phyloP scores from a whole-genome alignment of 2,113 vertebrate species.

The Corythoichthys intestinalis region DNA sequence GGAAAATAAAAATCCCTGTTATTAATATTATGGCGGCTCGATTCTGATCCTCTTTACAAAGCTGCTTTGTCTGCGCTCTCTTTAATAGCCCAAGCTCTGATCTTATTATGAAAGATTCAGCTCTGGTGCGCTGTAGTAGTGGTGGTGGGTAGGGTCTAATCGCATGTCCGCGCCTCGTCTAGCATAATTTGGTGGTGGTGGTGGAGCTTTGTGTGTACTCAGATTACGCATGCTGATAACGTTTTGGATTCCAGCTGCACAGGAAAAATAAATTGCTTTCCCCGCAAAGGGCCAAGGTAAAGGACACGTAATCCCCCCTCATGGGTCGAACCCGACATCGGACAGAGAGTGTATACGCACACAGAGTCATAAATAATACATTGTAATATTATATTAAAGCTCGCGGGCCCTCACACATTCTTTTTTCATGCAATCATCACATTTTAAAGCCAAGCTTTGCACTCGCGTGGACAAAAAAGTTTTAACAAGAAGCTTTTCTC shows the following conservation, averaged over 20 bases:
- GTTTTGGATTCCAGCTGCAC: conserved; percentile 28
- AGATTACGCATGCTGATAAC: conserved; percentile 58
- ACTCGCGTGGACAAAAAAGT: neutral
- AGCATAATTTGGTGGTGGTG: conserved; percentile 26
- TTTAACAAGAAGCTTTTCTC: neutral
- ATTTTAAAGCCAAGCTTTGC: neutral
- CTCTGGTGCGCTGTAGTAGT: neutral
- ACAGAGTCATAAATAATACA: conserved; percentile 2
- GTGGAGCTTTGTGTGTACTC: conserved; percentile 18
- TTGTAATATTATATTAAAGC: neutral
- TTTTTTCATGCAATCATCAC: neutral
- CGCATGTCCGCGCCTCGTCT: conserved; percentile 8
- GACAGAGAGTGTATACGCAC: neutral
- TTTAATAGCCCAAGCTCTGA: conserved; percentile 30
- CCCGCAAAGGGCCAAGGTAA: conserved; percentile 37
- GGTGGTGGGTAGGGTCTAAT: neutral
- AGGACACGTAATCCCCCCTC: conserved; percentile 51
- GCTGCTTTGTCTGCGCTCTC: conserved; percentile 11
- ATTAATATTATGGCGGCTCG: neutral
- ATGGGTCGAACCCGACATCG: conserved; percentile 21
- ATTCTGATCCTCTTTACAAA: conserved; percentile 7
- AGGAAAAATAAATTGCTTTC: conserved; percentile 58
- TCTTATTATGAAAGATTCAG: conserved; percentile 11
- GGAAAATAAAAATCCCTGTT: neutral
- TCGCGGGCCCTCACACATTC: neutral